Evolutionary conservation across 2,113 vertebrate species (phyloP), one percentile per base, ranked within the genome.

Genomic region (Pelmatolapia mariae): DNA sequence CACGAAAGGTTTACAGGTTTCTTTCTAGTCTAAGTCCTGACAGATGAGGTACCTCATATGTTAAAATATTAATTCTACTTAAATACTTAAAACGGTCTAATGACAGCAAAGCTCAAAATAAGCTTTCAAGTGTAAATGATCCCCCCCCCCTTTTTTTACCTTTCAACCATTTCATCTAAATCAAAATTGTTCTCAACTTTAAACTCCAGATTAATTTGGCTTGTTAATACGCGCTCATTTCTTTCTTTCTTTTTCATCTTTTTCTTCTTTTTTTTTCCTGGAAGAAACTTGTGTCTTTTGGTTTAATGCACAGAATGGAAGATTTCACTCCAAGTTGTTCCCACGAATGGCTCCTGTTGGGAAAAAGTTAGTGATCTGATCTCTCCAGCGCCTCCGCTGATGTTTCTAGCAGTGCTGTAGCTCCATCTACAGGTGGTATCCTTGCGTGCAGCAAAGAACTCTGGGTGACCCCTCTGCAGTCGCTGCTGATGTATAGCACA

Each of bases 11-110:
- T 85, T 87, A 89, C 91, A 87, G 93, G 91, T 91, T 93, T 91
- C 94, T 94, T 95, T 95, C 82, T 92, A 92, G 91, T 93, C 87
- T 38, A 84, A 85, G 81, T 96, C 93, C 91, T 95, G 95, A 95
- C 93, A 94, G 95, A 93, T 87, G 90, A 94, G 91, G 91, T 91
- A 91, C 68, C 93, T 94, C 90, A 84, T 90, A 89, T 94, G 93
- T 94, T 96, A 88, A 96, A 96, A 96, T 96, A 96, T 96, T 96
- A 95, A 96, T 96, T 96, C 94, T 88, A 91, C 93, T 95, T 96
- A 96, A 97, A 97, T 95, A 96, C 95, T 94, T 96, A 93, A 96
- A 96, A 87, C 53, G 47, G 38, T 90, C 91, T 95, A 95, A 96
- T 96, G 95, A 96, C 95, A 95, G 95, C 91, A 95, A 94, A 93